A percentile compares a stretch with the other conserved stretches of the same genome.
Evolutionary conservation across 1,140 invertebrate genomes (phyloP).

Genomic region (Araneus ventricosus): DNA sequence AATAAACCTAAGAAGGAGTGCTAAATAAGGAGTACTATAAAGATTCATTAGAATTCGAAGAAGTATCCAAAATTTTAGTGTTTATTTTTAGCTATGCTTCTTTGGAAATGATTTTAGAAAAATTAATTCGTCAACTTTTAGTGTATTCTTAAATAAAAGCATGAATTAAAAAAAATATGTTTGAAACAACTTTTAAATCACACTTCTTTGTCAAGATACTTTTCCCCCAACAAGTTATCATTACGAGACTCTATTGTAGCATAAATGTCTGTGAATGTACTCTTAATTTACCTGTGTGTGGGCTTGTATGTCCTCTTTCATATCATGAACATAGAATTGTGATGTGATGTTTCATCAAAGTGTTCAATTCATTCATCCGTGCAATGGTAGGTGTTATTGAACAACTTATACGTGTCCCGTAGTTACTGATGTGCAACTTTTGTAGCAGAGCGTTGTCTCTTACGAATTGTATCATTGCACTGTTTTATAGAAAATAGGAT

Average conservation of each 20-base stretch:
- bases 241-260: neutral
- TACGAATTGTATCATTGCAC: neutral
- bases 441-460: neutral
- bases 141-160: too few relatives aligned
- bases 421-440: constrained; percentile 50
- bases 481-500: constrained; percentile 23
- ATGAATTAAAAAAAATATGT: too few relatives aligned
- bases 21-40: too few relatives aligned
- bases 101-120: too few relatives aligned
- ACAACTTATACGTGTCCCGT: constrained; percentile 45
- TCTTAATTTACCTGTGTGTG: neutral
- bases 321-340: constrained; percentile 57
- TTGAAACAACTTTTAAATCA: too few relatives aligned
- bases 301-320: constrained; percentile 41
- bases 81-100: too few relatives aligned
- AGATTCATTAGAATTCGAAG: too few relatives aligned
- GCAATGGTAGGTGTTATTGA: constrained; percentile 7
- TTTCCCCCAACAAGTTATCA: too few relatives aligned
- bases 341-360: constrained; percentile 65
- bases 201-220: too few relatives aligned
- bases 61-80: too few relatives aligned
- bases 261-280: neutral
- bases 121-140: too few relatives aligned
- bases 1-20: too few relatives aligned
- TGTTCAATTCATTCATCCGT: constrained; percentile 29